Percentiles rank a stretch among this genome's conserved stretches.
phyloP scores from a whole-genome alignment of 23 tunicate species.

The Phallusia fumigata region DNA sequence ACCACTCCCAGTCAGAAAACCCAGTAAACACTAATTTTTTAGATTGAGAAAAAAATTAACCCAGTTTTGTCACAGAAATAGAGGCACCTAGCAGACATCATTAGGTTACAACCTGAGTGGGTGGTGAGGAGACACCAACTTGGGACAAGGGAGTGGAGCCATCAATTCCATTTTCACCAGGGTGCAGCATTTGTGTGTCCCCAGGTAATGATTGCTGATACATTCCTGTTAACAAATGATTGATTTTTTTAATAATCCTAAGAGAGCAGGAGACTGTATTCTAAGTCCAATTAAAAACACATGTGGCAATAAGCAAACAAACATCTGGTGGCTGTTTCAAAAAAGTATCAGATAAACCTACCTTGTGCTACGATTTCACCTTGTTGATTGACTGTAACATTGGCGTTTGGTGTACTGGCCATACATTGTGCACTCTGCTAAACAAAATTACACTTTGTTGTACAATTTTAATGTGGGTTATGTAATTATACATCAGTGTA shows the following conservation, averaged over 20 bases:
- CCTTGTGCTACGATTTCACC: slow-evolving; percentile 89
- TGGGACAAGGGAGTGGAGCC: slow-evolving; percentile 93
- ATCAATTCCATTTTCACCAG: slow-evolving; percentile 61
- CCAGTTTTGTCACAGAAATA: too few species aligned
- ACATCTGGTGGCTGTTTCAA: too few species aligned
- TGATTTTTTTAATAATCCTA: background rate
- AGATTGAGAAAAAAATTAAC: too few species aligned
- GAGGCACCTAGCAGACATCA: too few species aligned
- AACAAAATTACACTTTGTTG: too few species aligned
- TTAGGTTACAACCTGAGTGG: slow-evolving; percentile 37
- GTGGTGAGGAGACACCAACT: slow-evolving; percentile 71
- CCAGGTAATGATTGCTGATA: slow-evolving; percentile 18
- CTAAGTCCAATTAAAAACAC: too few species aligned
- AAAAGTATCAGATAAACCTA: slow-evolving; percentile 20
- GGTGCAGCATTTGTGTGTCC: slow-evolving; percentile 29
- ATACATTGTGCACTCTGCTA: slow-evolving; percentile 48
- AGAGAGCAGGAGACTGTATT: too few species aligned
- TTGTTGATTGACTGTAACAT: slow-evolving; percentile 89
- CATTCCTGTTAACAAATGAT: background rate
- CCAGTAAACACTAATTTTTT: too few species aligned
- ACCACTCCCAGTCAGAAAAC: too few species aligned
- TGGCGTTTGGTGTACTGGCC: slow-evolving; percentile 90
- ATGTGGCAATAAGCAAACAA: too few species aligned
- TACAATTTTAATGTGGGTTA: too few species aligned
- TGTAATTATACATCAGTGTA: too few species aligned